Base-by-base conservation (phyloP, 2,113 vertebrate species). In the Excalfactoria chinensis region DNA sequence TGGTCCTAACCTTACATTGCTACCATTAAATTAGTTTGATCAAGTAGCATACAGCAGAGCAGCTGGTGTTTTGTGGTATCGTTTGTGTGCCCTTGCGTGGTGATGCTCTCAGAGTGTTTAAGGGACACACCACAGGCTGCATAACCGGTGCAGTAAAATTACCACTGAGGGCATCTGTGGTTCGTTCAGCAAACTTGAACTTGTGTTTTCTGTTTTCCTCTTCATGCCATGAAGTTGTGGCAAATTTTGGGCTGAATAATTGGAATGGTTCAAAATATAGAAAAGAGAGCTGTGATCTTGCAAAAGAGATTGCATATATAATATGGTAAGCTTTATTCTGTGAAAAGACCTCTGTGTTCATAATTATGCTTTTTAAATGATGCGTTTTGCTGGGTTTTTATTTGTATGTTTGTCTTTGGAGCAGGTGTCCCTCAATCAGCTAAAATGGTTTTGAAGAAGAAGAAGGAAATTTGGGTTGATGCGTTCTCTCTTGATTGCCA, bases 391-490 rank as follows among this genome's bases (percentile, higher is more conserved):
- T 19, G 53, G 23, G 13, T 30, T 20, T 25, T 23, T 18, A 53
- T 4, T 44, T 62, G 68, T 94, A 93, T 79, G 20, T 48, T 48
- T 4, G 13, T 30, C 16, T 23, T 90, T 88, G n/a, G 9, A 95
- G 68, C 32, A 92, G 73, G 51, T 44, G 4, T 80, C 46, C 66
- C 43, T 82, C 40, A 68, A 95, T 86, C 75, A 90, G 41, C 66
- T 69, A 86, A 95, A 97, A 99, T 99, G 99, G 99, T 98, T 97
- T 94, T 98, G 46, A 99, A 99, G 98, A 99, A 99, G 98, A 98
- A 97, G 89, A 99, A 98, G 86, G 97, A 98, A 35, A 73, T 96
- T n/a, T 98, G 97, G 59, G 98, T 99, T 44, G 98, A 98, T 86
- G 98, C 98, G 23, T 85, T 99, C 78, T 91, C 96, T 11, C 58